A percentile compares a stretch with the other conserved stretches of the same genome.
These are phyloP conservation scores for Diplodus puntazzo DNA, from an alignment of 2,797 vertebrate genomes.

Conservation along the genomic window DNA sequence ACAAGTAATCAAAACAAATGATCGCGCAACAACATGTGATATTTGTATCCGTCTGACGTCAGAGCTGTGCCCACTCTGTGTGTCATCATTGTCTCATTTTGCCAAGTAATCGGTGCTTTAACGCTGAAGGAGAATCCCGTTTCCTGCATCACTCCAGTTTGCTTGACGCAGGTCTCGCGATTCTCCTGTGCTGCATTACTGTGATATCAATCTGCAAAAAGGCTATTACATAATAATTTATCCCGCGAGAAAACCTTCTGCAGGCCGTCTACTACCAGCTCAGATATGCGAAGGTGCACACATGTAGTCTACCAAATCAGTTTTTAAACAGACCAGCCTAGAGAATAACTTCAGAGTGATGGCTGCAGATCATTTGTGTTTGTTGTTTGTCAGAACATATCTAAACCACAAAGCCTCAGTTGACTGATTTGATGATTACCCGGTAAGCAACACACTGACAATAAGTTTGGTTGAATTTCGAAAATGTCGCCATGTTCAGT, in stretches of 20 bases:
- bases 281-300: background rate
- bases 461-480: background rate
- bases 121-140: background rate
- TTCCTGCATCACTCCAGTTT: background rate
- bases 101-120: background rate
- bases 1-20: too few species aligned
- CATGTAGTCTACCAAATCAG: too few species aligned
- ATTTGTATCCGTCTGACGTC: background rate
- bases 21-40: background rate
- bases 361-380: background rate
- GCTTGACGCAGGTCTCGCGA: conserved; percentile 6
- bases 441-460: background rate
- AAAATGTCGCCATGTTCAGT: background rate
- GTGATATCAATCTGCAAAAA: background rate
- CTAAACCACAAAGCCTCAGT: too few species aligned
- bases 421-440: background rate
- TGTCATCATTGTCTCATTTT: background rate
- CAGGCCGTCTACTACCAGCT: background rate
- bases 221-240: background rate
- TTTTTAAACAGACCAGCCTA: too few species aligned
- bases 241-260: background rate
- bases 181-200: background rate
- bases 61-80: background rate
- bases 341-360: too few species aligned
- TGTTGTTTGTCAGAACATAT: too few species aligned